These are phyloP conservation scores for Morinoia aosen DNA, from an alignment of 2,888 invertebrate genomes.

Conservation along the genomic window DNA sequence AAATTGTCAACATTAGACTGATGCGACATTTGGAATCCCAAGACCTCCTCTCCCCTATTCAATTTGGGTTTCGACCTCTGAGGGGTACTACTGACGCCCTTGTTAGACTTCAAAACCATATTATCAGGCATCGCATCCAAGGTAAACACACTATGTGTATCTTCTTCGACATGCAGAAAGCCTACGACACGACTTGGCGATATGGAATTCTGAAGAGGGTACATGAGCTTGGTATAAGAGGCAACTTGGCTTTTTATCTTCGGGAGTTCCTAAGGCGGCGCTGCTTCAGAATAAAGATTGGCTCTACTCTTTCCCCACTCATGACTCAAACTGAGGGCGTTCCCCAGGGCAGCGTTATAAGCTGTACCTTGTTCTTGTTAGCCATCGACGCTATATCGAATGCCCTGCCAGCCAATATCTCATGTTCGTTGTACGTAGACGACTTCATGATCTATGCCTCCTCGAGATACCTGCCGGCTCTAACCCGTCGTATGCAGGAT, in stretches of 20 bases:
- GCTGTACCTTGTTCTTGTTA: background rate
- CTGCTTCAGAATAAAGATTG: background rate
- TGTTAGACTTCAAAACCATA: too few relatives aligned
- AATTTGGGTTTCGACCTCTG: too few relatives aligned
- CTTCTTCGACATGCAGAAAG: background rate
- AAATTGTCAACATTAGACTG: too few relatives aligned
- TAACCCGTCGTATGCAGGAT: too few relatives aligned
- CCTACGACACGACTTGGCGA: constrained; percentile 1
- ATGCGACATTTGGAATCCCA: too few relatives aligned
- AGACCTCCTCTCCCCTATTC: too few relatives aligned
- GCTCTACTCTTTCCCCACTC: background rate
- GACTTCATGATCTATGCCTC: too few relatives aligned
- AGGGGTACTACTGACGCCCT: too few relatives aligned
- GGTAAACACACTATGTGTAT: background rate
- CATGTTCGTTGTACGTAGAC: too few relatives aligned
- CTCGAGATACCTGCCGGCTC: too few relatives aligned
- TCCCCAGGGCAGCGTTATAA: background rate
- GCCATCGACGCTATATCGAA: background rate
- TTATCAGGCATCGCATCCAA: too few relatives aligned
- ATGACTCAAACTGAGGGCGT: background rate
- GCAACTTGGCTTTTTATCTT: background rate
- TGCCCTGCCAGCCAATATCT: too few relatives aligned
- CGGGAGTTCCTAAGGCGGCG: background rate
- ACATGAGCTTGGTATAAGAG: background rate
- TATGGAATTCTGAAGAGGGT: background rate